Evolutionary conservation across 1,140 invertebrate species (phyloP), one percentile per base, ranked within the genome.

Genomic region (Ganaspis sp.): DNA sequence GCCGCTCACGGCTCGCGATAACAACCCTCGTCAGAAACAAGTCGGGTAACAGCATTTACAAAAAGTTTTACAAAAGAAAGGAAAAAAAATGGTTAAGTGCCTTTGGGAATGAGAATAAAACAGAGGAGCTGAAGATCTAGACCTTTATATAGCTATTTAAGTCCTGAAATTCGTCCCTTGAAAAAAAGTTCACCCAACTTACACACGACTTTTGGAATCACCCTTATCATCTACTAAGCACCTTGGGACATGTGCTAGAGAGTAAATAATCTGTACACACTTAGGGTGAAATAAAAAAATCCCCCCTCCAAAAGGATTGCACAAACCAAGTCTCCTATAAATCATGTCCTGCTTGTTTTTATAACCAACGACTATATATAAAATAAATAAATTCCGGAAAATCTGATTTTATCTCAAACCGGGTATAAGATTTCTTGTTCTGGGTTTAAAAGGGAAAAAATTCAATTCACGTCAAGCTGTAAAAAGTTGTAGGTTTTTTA

Each of bases 151-250:
- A 29, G 58, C 26, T 26, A 64, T 64, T 34, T 64, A 29, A 64
- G 58, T 64, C 58, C 23, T 64, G 58, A 64, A 64, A 29, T 64
- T 64, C 58, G 12, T n/a, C 58, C 26, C 58, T 64, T 64, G n/a
- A 58, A 64, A 64, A 64, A 64, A 64, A 64, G 23, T 64, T 64
- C 21, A n/a, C 8, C 23, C 0, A 29, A 64, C 58, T 29, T 64
- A 29, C 23, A 34, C 58, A 64, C 23, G 26, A 64, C 58, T 64
- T 64, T 64, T 15, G 26, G 23, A 64, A 64, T 21, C 23, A 26
- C 58, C 58, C 58, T 64, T 64, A 64, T 64, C 58, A 64, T 26
- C 58, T n/a, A n/a, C 23, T 64, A 26, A 64, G 58, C 26, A 64
- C 58, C 58, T 15, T 64, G 58, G 58, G 58, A 34, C 58, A 64